These are phyloP conservation scores for Cosmopolites sordidus DNA, from an alignment of 2,888 invertebrate species.

Conservation along the genomic window DNA sequence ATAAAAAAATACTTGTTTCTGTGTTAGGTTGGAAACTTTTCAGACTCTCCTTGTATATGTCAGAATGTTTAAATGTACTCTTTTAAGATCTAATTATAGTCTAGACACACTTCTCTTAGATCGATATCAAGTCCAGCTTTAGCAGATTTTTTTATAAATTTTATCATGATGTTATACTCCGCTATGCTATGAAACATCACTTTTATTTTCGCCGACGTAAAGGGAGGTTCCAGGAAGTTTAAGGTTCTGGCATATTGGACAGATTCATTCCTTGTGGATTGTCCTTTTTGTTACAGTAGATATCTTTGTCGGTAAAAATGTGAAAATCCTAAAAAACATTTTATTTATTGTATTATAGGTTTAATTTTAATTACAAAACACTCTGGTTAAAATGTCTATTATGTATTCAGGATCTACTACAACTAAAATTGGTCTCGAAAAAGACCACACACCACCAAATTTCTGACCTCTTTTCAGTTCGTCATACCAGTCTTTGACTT, in stretches of 20 bases:
- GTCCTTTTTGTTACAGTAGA: slow-evolving; percentile 36
- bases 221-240: slow-evolving; percentile 57
- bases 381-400: slow-evolving; percentile 19
- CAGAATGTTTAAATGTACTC: no score
- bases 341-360: no score
- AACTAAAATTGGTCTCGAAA: slow-evolving; percentile 31
- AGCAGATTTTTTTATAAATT: slow-evolving; percentile 30
- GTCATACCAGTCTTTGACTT: slow-evolving; percentile 28
- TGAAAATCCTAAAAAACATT: slow-evolving; percentile 27
- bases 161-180: slow-evolving; percentile 36
- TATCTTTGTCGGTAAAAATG: slow-evolving; percentile 35
- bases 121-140: slow-evolving; percentile 41
- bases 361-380: no score
- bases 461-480: slow-evolving; percentile 29
- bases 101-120: slow-evolving; percentile 43
- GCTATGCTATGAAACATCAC: slow-evolving; percentile 43
- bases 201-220: slow-evolving; percentile 49
- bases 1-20: no score
- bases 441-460: slow-evolving; percentile 30
- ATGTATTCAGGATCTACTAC: slow-evolving; percentile 37
- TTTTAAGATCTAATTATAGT: no score
- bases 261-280: slow-evolving; percentile 51
- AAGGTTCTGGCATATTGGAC: slow-evolving; percentile 52
- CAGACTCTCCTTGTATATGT: no score
- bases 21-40: no score